Percentiles rank a stretch among this genome's conserved stretches.
These are phyloP conservation scores for Coendou prehensilis DNA, from an alignment of 2,797 vertebrate species.

Conservation along the genomic window DNA sequence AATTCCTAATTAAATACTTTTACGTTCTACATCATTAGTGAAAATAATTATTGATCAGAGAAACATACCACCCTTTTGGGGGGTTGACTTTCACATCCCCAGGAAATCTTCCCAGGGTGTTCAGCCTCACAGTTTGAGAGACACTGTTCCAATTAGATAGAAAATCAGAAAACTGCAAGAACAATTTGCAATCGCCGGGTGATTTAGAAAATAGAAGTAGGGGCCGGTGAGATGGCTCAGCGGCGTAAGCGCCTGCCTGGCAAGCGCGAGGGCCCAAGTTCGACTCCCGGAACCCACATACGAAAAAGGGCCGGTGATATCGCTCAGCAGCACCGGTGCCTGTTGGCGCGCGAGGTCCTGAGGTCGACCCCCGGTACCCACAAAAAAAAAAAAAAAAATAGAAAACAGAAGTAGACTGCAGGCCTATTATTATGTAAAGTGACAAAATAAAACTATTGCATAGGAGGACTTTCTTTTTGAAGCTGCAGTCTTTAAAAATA, in stretches of 20 bases:
- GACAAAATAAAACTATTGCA: constrained; percentile 79
- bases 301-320: too few species aligned
- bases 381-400: too few species aligned
- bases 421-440: constrained; percentile 73
- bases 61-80: constrained; percentile 31
- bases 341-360: too few species aligned
- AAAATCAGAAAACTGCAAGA: constrained; percentile 80
- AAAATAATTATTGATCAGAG: constrained; percentile 66
- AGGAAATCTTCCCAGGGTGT: constrained; percentile 63
- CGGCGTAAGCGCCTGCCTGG: too few species aligned
- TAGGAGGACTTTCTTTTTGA: constrained; percentile 70
- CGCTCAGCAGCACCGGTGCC: too few species aligned
- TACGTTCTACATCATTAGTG: constrained; percentile 53
- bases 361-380: too few species aligned
- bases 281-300: too few species aligned
- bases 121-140: constrained; percentile 78
- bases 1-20: constrained; percentile 55
- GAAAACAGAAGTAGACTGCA: constrained; percentile 71
- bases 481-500: constrained; percentile 61
- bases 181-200: constrained; percentile 71
- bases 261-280: too few species aligned
- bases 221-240: too few species aligned
- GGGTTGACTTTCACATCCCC: constrained; percentile 37
- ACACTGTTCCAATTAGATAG: constrained; percentile 56
- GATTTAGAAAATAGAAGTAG: constrained; percentile 75